Base-by-base conservation (phyloP, 2,113 vertebrate species). In the Oostethus manadensis region DNA sequence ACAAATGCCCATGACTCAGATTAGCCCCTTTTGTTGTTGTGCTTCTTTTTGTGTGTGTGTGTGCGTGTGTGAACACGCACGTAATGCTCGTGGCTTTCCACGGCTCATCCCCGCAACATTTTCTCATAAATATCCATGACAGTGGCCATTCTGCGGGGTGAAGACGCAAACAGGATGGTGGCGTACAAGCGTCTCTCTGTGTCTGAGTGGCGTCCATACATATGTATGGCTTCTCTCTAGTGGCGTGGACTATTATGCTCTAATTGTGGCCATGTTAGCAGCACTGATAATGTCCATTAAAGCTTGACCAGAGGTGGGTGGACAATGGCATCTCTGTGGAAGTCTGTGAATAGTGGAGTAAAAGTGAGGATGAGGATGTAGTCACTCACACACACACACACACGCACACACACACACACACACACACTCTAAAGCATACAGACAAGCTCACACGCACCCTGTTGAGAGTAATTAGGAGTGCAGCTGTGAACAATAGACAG, bases 401-500 rank as follows among this genome's bases (percentile, higher is more conserved):
- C 47, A 44, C 56, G 55, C 49, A 23, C 59, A 62, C 26, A 35
- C 56, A 51, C 49, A 50, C 47, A 53, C 48, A 1, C 17, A 59
- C 69, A 60, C 45, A 68, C 60, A 58, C 56, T 26, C 50, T 29
- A 14, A 29, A 22, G 16, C 22, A 53, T 17, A 53, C 51, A 35
- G 14, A 54, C 48, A 23, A 6, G 17, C 29, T n/a, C 73, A 54
- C 69, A 43, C 47, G 56, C 65, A 74, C 82, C 79, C 77, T 76
- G 83, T 78, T 79, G 84, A 86, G 84, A 85, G 81, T 79, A 80
- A 88, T 87, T 87, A 84, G 86, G 66, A 79, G 64, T 73, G 76
- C 75, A 78, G 80, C 83, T 81, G 84, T 74, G 80, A 81, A 88
- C 84, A 88, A 87, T 81, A 81, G 86, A 82, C 77, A 76, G 84